phyloP scores from a whole-genome alignment of 2,888 invertebrate species.

The Mallateleia sp. region DNA sequence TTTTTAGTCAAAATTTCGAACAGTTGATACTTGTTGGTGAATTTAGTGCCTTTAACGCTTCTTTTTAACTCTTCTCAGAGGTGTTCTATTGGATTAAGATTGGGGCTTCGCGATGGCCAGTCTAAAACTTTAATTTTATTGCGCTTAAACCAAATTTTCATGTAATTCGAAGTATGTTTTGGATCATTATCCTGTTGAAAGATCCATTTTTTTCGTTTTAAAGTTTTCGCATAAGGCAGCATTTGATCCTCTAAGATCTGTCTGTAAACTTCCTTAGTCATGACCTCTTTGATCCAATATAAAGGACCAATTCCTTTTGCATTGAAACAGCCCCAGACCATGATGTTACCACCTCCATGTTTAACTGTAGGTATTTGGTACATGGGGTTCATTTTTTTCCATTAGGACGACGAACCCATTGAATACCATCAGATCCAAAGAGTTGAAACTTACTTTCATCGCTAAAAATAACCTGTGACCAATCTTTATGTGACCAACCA shows the following conservation, averaged over 20 bases:
- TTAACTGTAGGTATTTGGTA: conserved; percentile 12
- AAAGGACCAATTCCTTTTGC: conserved; percentile 29
- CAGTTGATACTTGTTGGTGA: not conserved
- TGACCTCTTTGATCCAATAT: not conserved
- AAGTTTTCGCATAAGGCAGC: conserved; percentile 9
- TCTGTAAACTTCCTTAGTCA: not conserved
- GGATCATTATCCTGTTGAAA: conserved; percentile 54
- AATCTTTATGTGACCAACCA: not conserved
- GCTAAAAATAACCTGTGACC: conserved; percentile 1
- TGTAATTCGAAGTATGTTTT: not conserved
- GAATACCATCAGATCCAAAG: conserved; percentile 5
- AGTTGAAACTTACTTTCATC: conserved; percentile 13
- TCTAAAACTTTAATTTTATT: conserved; percentile 23
- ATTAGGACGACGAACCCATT: not conserved
- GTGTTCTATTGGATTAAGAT: not conserved
- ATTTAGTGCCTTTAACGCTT: conserved; percentile 11
- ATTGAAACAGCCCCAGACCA: conserved; percentile 19
- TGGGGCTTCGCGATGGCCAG: not conserved
- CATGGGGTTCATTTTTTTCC: not conserved
- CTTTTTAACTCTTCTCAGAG: conserved; percentile 9
- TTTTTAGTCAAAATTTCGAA: not conserved
- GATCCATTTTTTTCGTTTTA: conserved; percentile 14
- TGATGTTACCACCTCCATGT: conserved; percentile 14
- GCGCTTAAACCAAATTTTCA: conserved; percentile 17
- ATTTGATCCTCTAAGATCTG: conserved; percentile 10